Evolutionary conservation across 2,113 vertebrate genomes (phyloP), one percentile per base, ranked within the genome.

Genomic region (Haplotaxodon microlepis): DNA sequence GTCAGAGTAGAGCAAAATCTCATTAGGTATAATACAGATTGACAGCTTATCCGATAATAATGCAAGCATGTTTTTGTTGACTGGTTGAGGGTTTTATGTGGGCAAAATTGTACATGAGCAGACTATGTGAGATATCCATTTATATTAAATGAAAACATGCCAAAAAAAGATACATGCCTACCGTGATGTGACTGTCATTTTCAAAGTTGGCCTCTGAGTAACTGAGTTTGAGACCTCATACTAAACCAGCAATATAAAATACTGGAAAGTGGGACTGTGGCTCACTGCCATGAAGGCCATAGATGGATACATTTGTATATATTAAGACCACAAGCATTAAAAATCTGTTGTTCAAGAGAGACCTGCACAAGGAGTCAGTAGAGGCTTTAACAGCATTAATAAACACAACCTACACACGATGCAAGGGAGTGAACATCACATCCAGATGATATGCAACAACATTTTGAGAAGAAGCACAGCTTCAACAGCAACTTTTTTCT

Each of bases 401-500:
- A 45, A 45, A 73, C 34, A 42, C 21, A 45, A 45, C 13, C 17
- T 13, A 27, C 21, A 73, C 21, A 73, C 6, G 0, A 17, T 29
- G 9, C 2, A 50, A 47, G 16, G 9, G 3, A 76, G 42, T 19
- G 71, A 76, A 76, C 24, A 7, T 45, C 24, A 47, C 71, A 29
- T 76, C 40, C 1, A 76, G 3, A 3, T 47, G 13, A 50, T 11
- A 29, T 4, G 40, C 69, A 47, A 16, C 40, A 45, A 76, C 14
- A 47, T 11, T 17, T 50, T 42, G 42, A 76, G 24, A 71, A 42
- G 11, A 29, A 19, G 42, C 38, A 17, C 38, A 24, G 38, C 1
- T 71, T 71, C 36, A 24, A 71, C 66, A 42, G n/a, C 9, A 76
- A 76, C 69, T 12, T 47, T 71, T 73, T 29, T 47, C 71, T 76